Evolutionary conservation across 2,113 vertebrate genomes (phyloP).

Genomic region (Electrona antarctica): DNA sequence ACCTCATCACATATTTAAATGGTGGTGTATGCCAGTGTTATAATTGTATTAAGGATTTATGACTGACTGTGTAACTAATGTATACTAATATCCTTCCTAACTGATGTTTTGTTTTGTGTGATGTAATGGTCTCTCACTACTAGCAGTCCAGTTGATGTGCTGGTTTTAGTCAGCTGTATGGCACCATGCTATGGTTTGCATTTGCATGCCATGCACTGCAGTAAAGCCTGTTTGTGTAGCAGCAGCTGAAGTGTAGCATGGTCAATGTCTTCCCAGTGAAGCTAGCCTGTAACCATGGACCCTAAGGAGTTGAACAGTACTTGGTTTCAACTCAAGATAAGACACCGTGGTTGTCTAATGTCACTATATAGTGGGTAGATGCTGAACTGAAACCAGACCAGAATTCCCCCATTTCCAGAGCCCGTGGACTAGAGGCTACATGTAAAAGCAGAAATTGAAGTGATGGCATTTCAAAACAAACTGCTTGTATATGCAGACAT

Average conservation of each 20-base stretch:
- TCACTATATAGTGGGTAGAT: neutral
- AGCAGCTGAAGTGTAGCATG: neutral
- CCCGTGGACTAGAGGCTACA: too few species aligned
- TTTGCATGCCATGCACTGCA: too few species aligned
- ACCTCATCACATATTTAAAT: too few species aligned
- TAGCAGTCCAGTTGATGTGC: neutral
- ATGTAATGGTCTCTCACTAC: neutral
- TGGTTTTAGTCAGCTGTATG: neutral
- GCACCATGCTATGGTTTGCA: neutral
- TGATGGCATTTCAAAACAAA: too few species aligned
- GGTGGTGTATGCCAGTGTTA: too few species aligned
- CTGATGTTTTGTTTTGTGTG: neutral
- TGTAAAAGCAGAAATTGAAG: too few species aligned
- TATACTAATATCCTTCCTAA: neutral
- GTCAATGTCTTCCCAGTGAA: neutral
- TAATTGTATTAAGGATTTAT: too few species aligned
- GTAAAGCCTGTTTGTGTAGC: slow-evolving; percentile 3
- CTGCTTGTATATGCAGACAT: too few species aligned
- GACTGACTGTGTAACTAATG: too few species aligned
- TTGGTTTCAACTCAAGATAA: neutral
- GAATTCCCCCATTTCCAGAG: too few species aligned
- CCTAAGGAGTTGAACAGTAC: neutral
- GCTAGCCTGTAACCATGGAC: neutral
- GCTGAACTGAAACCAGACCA: too few species aligned
- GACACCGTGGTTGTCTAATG: neutral